Evolutionary conservation across 1,140 invertebrate species (phyloP).

Genomic region (Anagrus nilaparvatae): DNA sequence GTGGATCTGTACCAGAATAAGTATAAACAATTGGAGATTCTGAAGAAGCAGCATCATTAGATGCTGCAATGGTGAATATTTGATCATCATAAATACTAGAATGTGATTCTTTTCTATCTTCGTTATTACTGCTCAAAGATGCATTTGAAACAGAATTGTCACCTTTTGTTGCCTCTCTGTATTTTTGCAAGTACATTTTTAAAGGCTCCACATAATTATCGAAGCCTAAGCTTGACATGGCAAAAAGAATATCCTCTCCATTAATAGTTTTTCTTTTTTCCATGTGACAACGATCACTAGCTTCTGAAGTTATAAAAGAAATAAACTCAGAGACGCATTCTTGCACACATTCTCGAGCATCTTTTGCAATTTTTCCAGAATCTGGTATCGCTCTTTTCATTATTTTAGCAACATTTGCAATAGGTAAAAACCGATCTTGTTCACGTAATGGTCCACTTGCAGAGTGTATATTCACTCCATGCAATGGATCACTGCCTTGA

Average conservation of each 20-base stretch:
- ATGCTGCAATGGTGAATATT: slow-evolving; percentile 36
- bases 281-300: slow-evolving; percentile 90
- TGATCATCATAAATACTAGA: slow-evolving; percentile 37
- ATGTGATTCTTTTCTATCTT: slow-evolving; percentile 30
- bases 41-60: slow-evolving; percentile 32
- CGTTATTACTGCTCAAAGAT: slow-evolving; percentile 23
- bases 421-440: slow-evolving; percentile 93
- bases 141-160: slow-evolving; percentile 31
- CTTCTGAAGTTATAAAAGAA: slow-evolving; percentile 98
- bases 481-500: slow-evolving; percentile 42
- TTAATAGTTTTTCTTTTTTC: slow-evolving; percentile 99
- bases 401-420: slow-evolving; percentile 97
- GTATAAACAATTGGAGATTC: slow-evolving; percentile 41
- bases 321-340: slow-evolving; percentile 99
- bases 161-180: slow-evolving; percentile 66
- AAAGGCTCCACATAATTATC: slow-evolving; percentile 98
- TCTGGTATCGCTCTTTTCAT: slow-evolving; percentile 98
- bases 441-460: slow-evolving; percentile 55
- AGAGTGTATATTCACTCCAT: slow-evolving; percentile 40
- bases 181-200: slow-evolving; percentile 94
- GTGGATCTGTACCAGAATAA: slow-evolving; percentile 37
- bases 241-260: slow-evolving; percentile 95
- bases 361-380: slow-evolving; percentile 97
- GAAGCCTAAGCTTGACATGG: slow-evolving; percentile 94
- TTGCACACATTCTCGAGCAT: slow-evolving; percentile 98